Evolutionary conservation across 2,888 invertebrate genomes (phyloP).

Genomic region (Smittia aterrima): DNA sequence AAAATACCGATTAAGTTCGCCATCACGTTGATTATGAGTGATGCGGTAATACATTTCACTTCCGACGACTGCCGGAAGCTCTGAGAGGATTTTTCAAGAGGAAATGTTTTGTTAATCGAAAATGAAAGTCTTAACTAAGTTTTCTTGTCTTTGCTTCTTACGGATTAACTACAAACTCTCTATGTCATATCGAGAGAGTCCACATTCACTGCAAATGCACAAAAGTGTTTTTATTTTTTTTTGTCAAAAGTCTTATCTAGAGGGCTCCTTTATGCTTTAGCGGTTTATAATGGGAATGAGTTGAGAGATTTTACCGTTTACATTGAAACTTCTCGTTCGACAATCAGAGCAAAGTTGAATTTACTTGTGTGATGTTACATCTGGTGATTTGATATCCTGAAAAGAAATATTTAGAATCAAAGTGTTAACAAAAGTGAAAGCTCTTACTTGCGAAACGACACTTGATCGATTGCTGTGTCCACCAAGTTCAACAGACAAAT

Average conservation of each 20-base stretch:
- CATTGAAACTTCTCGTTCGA: not conserved
- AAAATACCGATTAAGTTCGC: slow-evolving; percentile 11
- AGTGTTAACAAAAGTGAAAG: not conserved
- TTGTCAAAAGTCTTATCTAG: slow-evolving; percentile 36
- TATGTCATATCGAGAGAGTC: too few species aligned
- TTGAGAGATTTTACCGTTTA: not conserved
- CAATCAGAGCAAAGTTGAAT: not conserved
- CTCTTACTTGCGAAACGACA: slow-evolving; percentile 57
- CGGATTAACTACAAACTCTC: not conserved
- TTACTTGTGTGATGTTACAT: slow-evolving; percentile 35
- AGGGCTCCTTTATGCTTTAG: not conserved
- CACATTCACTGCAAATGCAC: too few species aligned
- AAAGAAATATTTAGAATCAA: not conserved
- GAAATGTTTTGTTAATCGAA: not conserved
- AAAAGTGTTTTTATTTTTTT: too few species aligned
- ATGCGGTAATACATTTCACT: slow-evolving; percentile 3
- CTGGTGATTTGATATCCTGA: slow-evolving; percentile 39
- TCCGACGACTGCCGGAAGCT: too few species aligned
- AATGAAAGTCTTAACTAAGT: not conserved
- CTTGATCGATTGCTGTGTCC: slow-evolving; percentile 61
- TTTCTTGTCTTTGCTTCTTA: not conserved
- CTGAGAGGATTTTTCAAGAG: not conserved
- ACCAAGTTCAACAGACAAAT: slow-evolving; percentile 58
- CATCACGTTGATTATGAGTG: not conserved
- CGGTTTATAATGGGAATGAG: not conserved